Conservation (phyloP, 2,888 invertebrate species). For the Eilema depressum region DNA sequence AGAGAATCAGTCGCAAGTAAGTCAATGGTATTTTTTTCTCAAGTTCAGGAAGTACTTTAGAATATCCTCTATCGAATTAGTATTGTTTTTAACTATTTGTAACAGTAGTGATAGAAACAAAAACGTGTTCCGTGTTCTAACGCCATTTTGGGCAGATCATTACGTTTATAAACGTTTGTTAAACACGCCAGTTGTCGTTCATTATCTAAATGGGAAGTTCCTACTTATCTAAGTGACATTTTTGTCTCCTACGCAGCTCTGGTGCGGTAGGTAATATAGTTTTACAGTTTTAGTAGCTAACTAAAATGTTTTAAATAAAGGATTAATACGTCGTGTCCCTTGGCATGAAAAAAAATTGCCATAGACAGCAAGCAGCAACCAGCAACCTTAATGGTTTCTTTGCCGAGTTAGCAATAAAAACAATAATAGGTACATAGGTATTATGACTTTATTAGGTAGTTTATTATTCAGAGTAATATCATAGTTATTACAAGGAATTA, state of each 20-base stretch:
- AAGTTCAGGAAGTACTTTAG: neutral
- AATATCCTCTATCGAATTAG: neutral
- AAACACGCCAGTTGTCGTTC: constrained; percentile 51
- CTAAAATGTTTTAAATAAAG: constrained; percentile 7
- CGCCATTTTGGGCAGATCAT: constrained; percentile 38
- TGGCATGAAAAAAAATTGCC: neutral
- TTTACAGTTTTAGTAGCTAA: constrained; percentile 25
- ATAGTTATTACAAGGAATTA: constrained; percentile 41
- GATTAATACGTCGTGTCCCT: neutral
- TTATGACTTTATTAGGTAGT: constrained; percentile 17
- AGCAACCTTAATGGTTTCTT: neutral
- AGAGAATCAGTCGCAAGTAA: neutral
- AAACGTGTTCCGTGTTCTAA: constrained; percentile 23
- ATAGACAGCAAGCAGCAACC: too few species aligned
- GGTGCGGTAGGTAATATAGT: constrained; percentile 13
- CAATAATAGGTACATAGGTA: too few species aligned
- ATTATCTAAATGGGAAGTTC: constrained; percentile 78
- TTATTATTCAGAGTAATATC: constrained; percentile 29
- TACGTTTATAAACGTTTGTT: constrained; percentile 34
- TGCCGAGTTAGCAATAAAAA: neutral
- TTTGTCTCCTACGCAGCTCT: constrained; percentile 63
- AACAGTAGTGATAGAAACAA: neutral
- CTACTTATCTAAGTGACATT: constrained; percentile 74
- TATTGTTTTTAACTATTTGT: neutral
- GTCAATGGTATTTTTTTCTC: too few species aligned